Conservation (phyloP, 2,888 invertebrate species). For the Scaptomyza tumidula region DNA sequence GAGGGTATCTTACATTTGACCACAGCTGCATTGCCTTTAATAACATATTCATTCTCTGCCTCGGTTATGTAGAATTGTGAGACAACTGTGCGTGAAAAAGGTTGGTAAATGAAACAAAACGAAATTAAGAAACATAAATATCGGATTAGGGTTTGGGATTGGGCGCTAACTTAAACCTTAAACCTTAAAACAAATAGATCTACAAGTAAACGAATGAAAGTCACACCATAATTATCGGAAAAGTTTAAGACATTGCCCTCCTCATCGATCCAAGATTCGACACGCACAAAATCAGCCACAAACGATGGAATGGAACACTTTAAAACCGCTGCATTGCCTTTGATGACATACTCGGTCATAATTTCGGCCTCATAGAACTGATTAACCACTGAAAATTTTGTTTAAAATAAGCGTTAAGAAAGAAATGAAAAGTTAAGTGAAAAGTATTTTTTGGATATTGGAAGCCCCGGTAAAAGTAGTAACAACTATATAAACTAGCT, state of each 20-base stretch:
- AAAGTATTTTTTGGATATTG: constrained; percentile 4
- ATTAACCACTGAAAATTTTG: constrained; percentile 87
- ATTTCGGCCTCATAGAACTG: constrained; percentile 90
- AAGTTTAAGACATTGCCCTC: constrained; percentile 80
- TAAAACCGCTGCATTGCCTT: constrained; percentile 89
- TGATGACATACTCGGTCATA: constrained; percentile 90
- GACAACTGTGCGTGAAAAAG: constrained; percentile 87
- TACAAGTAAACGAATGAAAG: constrained; percentile 12
- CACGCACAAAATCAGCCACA: constrained; percentile 90
- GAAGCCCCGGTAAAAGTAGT: constrained; percentile 13
- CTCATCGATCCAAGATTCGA: constrained; percentile 90
- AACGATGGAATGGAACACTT: constrained; percentile 91
- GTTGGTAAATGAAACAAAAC: constrained; percentile 38
- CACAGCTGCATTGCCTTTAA: constrained; percentile 95
- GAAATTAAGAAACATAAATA: constrained; percentile 21
- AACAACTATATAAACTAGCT: constrained; percentile 10
- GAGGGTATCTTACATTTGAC: constrained; percentile 97
- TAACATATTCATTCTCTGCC: constrained; percentile 97
- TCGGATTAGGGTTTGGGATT: constrained; percentile 10
- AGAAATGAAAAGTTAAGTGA: constrained; percentile 29
- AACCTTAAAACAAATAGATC: constrained; percentile 4
- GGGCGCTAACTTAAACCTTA: constrained; percentile 37
- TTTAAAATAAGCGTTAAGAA: constrained; percentile 24
- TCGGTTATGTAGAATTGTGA: constrained; percentile 95
- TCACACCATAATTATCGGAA: constrained; percentile 83